Conservation (phyloP, 2,888 invertebrate species). For the Nomada fabriciana region DNA sequence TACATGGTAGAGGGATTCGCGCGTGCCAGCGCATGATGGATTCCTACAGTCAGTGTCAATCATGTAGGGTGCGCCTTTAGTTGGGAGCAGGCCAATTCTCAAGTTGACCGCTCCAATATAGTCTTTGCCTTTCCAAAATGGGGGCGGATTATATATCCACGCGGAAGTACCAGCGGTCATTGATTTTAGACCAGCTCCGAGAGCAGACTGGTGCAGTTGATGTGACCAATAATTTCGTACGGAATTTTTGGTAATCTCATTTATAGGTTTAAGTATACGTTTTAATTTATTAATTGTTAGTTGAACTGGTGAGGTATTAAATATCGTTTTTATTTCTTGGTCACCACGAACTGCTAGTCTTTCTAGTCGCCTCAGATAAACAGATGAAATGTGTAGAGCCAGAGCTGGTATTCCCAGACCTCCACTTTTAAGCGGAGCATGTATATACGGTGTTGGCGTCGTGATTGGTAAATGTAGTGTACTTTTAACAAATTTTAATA, state of each 20-base stretch:
- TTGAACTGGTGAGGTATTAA: neutral
- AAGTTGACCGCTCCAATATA: conserved; percentile 16
- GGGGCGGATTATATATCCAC: conserved; percentile 20
- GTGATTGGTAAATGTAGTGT: neutral
- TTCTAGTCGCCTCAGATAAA: neutral
- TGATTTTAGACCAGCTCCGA: neutral
- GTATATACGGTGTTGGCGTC: conserved; percentile 1
- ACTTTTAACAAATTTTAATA: neutral
- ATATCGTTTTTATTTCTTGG: neutral
- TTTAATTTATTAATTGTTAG: neutral
- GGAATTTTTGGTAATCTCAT: neutral
- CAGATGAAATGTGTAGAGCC: neutral
- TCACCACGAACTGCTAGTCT: neutral
- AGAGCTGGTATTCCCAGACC: neutral
- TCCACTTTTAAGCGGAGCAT: neutral
- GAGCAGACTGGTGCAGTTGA: neutral
- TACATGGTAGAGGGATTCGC: conserved; percentile 2
- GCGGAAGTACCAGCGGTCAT: conserved; percentile 2
- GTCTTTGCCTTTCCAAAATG: conserved; percentile 11
- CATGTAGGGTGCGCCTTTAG: conserved; percentile 18
- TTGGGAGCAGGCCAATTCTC: conserved; percentile 11
- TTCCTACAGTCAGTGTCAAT: conserved; percentile 1
- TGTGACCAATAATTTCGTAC: neutral
- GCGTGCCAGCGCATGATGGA: neutral
- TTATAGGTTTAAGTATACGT: neutral